These are phyloP conservation scores for Noctilio leporinus DNA, from an alignment of 2,113 vertebrate species.

Conservation along the genomic window DNA sequence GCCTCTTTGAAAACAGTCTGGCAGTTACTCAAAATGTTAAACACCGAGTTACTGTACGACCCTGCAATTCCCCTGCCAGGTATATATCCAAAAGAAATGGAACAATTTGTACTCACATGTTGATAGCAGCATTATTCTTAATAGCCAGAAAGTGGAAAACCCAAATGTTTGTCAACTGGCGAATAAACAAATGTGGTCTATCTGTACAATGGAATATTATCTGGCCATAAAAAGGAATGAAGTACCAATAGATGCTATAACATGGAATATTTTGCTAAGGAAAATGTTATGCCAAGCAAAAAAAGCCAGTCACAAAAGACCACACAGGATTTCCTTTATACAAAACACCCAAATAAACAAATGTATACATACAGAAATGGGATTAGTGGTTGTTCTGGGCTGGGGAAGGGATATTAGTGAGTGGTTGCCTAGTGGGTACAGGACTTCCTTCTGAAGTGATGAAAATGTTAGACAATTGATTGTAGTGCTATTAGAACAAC, in stretches of 20 bases:
- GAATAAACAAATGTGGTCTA: neutral
- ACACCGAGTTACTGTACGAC: neutral
- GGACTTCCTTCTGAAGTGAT: neutral
- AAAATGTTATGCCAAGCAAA: neutral
- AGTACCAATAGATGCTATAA: neutral
- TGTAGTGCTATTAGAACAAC: neutral
- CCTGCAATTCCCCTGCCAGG: neutral
- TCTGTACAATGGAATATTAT: neutral
- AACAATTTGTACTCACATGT: neutral
- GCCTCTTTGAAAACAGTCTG: neutral
- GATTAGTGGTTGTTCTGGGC: neutral
- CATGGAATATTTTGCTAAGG: neutral
- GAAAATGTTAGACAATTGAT: neutral
- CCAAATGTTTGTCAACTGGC: neutral
- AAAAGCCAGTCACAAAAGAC: neutral
- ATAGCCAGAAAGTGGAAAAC: neutral
- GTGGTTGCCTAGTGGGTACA: neutral
- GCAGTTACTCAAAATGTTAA: conserved; percentile 7
- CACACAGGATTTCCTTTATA: neutral
- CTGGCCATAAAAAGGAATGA: neutral
- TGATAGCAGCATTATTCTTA: neutral
- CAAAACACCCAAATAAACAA: neutral
- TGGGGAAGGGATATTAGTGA: neutral
- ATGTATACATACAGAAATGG: neutral
- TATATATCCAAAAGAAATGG: neutral